Conservation (phyloP, 2,888 invertebrate species). For the Belgica antarctica region DNA sequence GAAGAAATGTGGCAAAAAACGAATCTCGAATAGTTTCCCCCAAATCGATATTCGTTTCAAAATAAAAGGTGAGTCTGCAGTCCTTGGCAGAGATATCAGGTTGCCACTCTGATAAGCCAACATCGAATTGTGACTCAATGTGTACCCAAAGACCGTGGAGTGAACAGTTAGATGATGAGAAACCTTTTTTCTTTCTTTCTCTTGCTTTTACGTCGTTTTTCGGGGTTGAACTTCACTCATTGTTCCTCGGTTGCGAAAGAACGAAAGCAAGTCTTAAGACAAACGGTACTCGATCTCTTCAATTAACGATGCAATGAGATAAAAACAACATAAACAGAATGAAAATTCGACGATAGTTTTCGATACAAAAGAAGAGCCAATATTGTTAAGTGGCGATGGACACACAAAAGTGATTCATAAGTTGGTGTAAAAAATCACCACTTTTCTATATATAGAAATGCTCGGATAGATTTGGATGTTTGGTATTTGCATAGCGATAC, state of each 20-base stretch:
- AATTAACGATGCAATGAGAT: constrained; percentile 38
- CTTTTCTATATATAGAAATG: constrained; percentile 5
- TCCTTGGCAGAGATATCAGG: background rate
- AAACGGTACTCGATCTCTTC: constrained; percentile 33
- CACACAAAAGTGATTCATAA: constrained; percentile 16
- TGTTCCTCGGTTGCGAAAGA: constrained; percentile 23
- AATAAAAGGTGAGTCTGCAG: constrained; percentile 1
- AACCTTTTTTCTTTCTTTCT: constrained; percentile 19
- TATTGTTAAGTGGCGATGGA: background rate
- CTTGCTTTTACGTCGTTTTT: too few relatives aligned
- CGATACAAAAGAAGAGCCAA: background rate
- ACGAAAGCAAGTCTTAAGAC: constrained; percentile 12
- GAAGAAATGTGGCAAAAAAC: background rate
- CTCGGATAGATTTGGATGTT: background rate
- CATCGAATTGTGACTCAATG: background rate
- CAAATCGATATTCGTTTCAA: background rate
- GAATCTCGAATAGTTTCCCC: background rate
- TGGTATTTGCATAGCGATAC: constrained; percentile 18
- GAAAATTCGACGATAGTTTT: constrained; percentile 20
- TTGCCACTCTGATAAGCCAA: background rate
- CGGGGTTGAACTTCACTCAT: constrained; percentile 28
- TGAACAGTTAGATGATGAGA: constrained; percentile 31
- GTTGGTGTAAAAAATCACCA: background rate
- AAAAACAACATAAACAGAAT: background rate
- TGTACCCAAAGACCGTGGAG: background rate